These are phyloP conservation scores for Furnarius figulus DNA, from an alignment of 2,113 vertebrate species.

Conservation along the genomic window DNA sequence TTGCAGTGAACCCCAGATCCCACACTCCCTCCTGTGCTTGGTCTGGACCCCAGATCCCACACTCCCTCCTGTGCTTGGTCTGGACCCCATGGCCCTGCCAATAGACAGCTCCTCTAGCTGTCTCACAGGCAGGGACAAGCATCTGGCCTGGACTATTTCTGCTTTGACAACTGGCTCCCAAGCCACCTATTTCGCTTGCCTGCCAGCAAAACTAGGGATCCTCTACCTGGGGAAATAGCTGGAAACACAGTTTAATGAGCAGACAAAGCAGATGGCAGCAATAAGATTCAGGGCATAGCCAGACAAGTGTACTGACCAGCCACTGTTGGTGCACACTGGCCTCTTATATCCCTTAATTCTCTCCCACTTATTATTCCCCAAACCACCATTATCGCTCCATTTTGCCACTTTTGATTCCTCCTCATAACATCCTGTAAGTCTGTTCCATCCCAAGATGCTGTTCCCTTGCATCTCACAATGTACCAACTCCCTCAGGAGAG, in stretches of 20 bases:
- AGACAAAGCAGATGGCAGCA: not conserved
- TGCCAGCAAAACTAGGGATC: not conserved
- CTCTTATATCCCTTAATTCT: not conserved
- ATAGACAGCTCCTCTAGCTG: not conserved
- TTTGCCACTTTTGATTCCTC: not conserved
- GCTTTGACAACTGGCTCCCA: not conserved
- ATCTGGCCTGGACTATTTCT: not conserved
- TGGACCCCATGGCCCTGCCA: not conserved
- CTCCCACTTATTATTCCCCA: not conserved
- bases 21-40: not conserved
- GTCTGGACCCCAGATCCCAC: not conserved
- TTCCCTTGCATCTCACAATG: not conserved
- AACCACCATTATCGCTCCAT: not conserved
- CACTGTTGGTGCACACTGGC: not conserved
- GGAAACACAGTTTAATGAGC: not conserved
- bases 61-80: fast-evolving
- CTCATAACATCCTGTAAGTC: not conserved
- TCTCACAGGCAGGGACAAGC: not conserved
- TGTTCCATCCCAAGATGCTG: not conserved
- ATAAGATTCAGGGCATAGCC: not conserved
- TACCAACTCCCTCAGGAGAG: too few relatives aligned
- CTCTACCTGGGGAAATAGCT: not conserved
- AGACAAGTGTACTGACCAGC: not conserved
- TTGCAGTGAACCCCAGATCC: not conserved
- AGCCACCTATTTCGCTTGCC: not conserved